Evolutionary conservation across 2,888 invertebrate genomes (phyloP), one percentile per base, ranked within the genome.

Genomic region (Drepanosiphum platanoidis): DNA sequence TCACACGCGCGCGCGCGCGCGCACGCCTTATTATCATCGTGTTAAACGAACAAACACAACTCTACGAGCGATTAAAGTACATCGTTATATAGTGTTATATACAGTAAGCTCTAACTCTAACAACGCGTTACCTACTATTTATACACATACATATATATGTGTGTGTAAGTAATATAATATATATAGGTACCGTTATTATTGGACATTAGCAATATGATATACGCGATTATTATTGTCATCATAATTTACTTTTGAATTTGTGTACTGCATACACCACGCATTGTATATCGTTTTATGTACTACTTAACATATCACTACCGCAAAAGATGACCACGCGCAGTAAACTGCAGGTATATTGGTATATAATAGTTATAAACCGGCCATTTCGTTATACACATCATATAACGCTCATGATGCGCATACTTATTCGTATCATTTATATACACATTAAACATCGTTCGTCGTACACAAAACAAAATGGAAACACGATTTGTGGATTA

Each of bases 161-260:
- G 39, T 39, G 39, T 39, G 39, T 39, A 39, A 39, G 9, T 58
- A 58, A 66, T 66, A 32, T 68, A 34, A 75, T n/a, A n/a, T n/a
- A 32, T 74, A 72, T 30, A 42, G 1, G 46, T 7, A 42, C 34
- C 22, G n/a, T 27, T 32, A 52, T 32, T 52, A 32, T 52, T n/a
- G 74, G 52, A 32, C 52, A 52, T 52, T 74, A 74, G n/a, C 52
- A n/a, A n/a, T n/a, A n/a, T n/a, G n/a, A n/a, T 74, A 7, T 74
- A 52, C 52, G 32, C 46, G 74, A 74, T 74, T 46, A 74, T 74
- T 52, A 74, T 74, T 74, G 32, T 74, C 52, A 5, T 52, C 27
- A 46, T 74, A 46, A 74, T 74, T 74, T 52, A 74, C 52, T 74
- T 74, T 74, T 46, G 74, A 74, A 52, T 52, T 7, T 32, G 52